These are phyloP conservation scores for Popillia japonica DNA, from an alignment of 1,140 invertebrate genomes.

Conservation along the genomic window DNA sequence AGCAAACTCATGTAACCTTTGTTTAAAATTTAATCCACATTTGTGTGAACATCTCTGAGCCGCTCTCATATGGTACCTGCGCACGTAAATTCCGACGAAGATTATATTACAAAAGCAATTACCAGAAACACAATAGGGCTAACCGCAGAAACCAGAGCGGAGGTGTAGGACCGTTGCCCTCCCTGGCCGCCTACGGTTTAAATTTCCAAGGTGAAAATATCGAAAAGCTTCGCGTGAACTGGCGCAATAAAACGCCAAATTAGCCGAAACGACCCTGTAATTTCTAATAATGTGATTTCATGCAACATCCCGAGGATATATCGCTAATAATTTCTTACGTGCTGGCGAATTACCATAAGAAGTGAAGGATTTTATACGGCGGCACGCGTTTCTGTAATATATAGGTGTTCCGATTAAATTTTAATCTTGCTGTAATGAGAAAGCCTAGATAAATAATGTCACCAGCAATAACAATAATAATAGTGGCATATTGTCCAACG, in stretches of 20 bases:
- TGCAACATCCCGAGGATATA: slow-evolving; percentile 23
- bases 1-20: too few species aligned
- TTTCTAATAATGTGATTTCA: slow-evolving; percentile 27
- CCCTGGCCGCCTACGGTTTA: background rate
- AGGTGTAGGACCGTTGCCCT: background rate
- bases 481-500: too few species aligned
- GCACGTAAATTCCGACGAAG: background rate
- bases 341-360: slow-evolving; percentile 16
- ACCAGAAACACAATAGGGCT: slow-evolving; percentile 6
- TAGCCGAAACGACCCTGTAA: slow-evolving; percentile 25
- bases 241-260: slow-evolving; percentile 16
- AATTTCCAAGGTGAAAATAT: slow-evolving; percentile 31
- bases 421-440: too few species aligned
- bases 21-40: too few species aligned
- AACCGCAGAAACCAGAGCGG: slow-evolving; percentile 2
- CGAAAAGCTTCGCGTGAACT: slow-evolving; percentile 19
- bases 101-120: slow-evolving; percentile 12
- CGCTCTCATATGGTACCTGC: background rate
- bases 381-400: background rate
- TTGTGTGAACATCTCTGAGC: too few species aligned
- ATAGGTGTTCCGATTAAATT: too few species aligned
- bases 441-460: too few species aligned
- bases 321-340: slow-evolving; percentile 18
- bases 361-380: background rate
- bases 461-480: too few species aligned